Base-by-base conservation (phyloP, 2,113 vertebrate species). In the Orthonyx spaldingii region DNA sequence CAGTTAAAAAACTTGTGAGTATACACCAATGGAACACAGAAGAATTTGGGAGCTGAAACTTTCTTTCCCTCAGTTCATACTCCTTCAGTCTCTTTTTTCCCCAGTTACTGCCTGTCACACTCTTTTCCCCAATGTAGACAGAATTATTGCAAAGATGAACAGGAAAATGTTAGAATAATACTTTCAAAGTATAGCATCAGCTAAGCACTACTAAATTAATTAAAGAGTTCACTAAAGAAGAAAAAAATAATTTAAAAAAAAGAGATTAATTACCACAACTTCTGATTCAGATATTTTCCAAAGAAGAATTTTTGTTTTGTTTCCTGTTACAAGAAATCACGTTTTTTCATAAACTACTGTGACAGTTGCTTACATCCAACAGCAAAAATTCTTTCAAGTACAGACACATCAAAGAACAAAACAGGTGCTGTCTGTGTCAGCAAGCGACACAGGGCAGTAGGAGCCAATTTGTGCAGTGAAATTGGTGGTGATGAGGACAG, bases 401-500 rank as follows among this genome's bases (percentile, higher is more conserved):
- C n/a, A 74, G 89, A 41, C 8, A 59, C 27, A 46, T 42, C 13
- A 28, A 35, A 72, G 72, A 53, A 37, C 10, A 20, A 81, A 63
- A 28, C 17, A 72, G 52, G 6, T 26, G n/a, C 18, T 76, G 1
- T 39, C 13, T 57, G 28, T 77, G 30, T 44, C 53, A 30, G 33
- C 19, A 71, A 49, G 23, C 9, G 28, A 13, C n/a, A 71, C 13
- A 37, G 28, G 24, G 26, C 26, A 32, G 41, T 4, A 81, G 42
- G 32, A 60, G 21, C 39, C 32, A 14, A 11, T 39, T 20, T 59
- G 30, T 42, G 39, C 37, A 59, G 74, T 37, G 86, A 44, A 66
- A 59, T 27, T 1, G 0, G 24, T 11, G 22, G 11, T 30, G 26
- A 57, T 50, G 15, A 69, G 32, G 22, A 27, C 11, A 8, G 16